Conservation (phyloP, 1,140 invertebrate genomes). For the Drosophila simulans region DNA sequence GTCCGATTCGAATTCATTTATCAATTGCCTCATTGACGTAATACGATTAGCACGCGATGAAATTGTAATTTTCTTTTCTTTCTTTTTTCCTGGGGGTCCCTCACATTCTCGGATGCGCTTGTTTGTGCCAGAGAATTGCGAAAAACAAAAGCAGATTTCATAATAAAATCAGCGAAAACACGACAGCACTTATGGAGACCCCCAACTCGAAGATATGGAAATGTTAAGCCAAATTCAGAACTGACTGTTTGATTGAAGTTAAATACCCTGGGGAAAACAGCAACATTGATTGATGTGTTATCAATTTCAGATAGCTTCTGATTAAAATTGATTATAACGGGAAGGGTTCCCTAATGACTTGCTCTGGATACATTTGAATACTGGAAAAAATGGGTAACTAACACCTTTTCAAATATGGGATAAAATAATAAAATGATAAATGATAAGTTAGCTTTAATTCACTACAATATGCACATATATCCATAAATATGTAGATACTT, state of each 20-base stretch:
- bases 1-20: constrained; percentile 25
- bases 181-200: constrained; percentile 21
- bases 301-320: constrained; percentile 3
- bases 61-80: constrained; percentile 40
- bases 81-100: constrained; percentile 28
- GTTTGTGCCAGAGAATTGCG: constrained; percentile 27
- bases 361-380: neutral
- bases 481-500: neutral
- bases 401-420: no score
- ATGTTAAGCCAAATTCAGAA: constrained; percentile 7
- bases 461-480: no score
- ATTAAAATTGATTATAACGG: constrained; percentile 11
- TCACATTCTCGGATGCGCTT: constrained; percentile 2
- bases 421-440: no score
- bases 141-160: constrained; percentile 53
- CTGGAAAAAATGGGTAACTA: neutral
- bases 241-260: constrained; percentile 18
- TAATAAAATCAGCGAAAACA: constrained; percentile 42
- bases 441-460: no score
- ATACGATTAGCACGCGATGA: constrained; percentile 61
- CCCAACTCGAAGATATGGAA: neutral
- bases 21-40: constrained; percentile 72
- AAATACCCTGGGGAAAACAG: neutral
- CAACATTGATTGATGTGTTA: constrained; percentile 14
- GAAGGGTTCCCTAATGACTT: neutral